A percentile compares a stretch with the other conserved stretches of the same genome.
phyloP scores from a whole-genome alignment of 2,888 invertebrate genomes.

The Reticulitermes lucifugus region DNA sequence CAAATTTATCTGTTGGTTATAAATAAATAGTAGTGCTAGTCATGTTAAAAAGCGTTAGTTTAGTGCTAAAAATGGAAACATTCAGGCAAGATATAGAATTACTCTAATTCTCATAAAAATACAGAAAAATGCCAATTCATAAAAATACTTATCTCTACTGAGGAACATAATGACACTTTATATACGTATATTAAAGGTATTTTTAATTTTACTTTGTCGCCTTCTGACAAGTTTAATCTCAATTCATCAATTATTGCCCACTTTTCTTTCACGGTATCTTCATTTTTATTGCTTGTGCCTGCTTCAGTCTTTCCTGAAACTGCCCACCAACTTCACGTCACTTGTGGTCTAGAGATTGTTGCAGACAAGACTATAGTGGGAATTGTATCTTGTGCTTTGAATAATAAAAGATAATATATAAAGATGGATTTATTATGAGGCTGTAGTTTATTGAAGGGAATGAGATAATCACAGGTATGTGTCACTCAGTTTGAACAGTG shows the following conservation, averaged over 20 bases:
- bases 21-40: constrained; percentile 49
- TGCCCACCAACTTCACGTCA: constrained; percentile 7
- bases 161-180: not conserved
- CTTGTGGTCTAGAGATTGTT: constrained; percentile 30
- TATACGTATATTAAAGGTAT: not conserved
- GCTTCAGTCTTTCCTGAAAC: not conserved
- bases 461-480: too few species aligned
- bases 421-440: constrained; percentile 2
- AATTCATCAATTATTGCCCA: not conserved
- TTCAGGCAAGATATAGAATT: not conserved
- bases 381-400: constrained; percentile 49
- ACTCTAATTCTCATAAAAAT: not conserved
- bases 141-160: not conserved
- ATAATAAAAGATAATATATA: constrained; percentile 40
- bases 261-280: not conserved
- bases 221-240: not conserved
- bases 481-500: too few species aligned
- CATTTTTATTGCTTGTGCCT: not conserved
- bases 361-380: constrained; percentile 45
- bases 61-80: constrained; percentile 7
- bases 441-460: not conserved
- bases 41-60: constrained; percentile 27
- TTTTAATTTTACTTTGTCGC: not conserved
- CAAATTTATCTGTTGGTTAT: constrained; percentile 40
- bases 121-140: constrained; percentile 4